These are phyloP conservation scores for Nezara viridula DNA, from an alignment of 2,888 invertebrate species.

Conservation along the genomic window DNA sequence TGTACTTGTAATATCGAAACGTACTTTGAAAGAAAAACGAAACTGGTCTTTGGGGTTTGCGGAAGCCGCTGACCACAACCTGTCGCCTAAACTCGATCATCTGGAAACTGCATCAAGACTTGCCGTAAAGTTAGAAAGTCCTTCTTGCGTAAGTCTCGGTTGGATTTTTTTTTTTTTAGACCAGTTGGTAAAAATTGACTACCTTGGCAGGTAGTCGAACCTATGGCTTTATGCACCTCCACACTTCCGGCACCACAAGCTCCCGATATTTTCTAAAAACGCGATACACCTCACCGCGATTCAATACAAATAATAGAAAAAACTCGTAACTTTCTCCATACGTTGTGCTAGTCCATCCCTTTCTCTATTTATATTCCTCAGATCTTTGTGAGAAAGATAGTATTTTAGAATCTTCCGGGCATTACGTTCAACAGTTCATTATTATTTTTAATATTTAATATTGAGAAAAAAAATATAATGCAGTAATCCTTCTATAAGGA, in stretches of 20 bases:
- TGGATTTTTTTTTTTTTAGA: not conserved
- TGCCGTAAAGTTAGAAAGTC: not conserved
- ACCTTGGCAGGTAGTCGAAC: not conserved
- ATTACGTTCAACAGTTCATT: not conserved
- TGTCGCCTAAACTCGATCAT: not conserved
- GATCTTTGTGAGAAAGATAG: not conserved
- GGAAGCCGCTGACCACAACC: not conserved
- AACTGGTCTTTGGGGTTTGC: not conserved
- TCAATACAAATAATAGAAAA: not conserved
- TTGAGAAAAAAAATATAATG: no score
- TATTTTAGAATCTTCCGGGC: not conserved
- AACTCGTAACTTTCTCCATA: not conserved
- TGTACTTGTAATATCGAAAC: no score
- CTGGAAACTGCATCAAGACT: constrained; percentile 19
- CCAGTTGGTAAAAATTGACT: not conserved
- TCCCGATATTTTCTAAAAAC: not conserved
- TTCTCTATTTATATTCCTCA: not conserved
- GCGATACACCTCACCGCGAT: not conserved
- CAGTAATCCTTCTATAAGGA: no score
- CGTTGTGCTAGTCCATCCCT: not conserved
- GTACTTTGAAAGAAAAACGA: not conserved
- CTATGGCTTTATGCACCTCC: not conserved
- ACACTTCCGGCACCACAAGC: constrained; percentile 4
- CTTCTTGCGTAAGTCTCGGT: not conserved
- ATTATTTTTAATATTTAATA: not conserved